A percentile compares a stretch with the other conserved stretches of the same genome.
phyloP scores from a whole-genome alignment of 2,797 vertebrate species.

The Falco concolor region DNA sequence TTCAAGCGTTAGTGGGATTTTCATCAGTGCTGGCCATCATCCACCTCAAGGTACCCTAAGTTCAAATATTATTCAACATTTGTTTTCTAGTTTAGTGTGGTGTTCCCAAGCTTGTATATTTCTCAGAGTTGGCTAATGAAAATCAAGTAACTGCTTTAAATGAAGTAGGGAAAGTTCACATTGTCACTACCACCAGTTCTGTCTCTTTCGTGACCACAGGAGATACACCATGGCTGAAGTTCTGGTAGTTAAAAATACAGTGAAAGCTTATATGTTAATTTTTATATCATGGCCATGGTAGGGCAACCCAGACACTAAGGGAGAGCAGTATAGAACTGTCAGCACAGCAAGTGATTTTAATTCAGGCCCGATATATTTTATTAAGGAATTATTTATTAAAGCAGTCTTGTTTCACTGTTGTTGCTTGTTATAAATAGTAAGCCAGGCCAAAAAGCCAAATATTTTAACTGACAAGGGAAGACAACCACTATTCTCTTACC shows the following conservation, averaged over 20 bases:
- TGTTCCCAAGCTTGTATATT: background rate
- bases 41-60: background rate
- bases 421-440: background rate
- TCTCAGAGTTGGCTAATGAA: background rate
- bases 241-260: background rate
- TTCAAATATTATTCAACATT: background rate
- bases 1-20: background rate
- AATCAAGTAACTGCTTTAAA: background rate
- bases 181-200: background rate
- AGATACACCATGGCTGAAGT: background rate
- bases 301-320: background rate
- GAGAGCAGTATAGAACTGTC: background rate
- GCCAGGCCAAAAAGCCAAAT: background rate
- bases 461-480: background rate
- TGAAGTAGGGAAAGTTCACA: background rate
- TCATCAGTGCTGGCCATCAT: background rate
- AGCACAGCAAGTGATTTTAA: background rate
- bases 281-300: background rate
- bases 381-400: background rate
- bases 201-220: background rate
- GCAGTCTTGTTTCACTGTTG: background rate
- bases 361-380: background rate
- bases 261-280: background rate
- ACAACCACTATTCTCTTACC: background rate
- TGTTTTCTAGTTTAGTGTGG: background rate